Percentiles rank a stretch among this genome's conserved stretches.
These are phyloP conservation scores for Cremastinae sp. DNA, from an alignment of 2,888 invertebrate genomes.

Conservation along the genomic window DNA sequence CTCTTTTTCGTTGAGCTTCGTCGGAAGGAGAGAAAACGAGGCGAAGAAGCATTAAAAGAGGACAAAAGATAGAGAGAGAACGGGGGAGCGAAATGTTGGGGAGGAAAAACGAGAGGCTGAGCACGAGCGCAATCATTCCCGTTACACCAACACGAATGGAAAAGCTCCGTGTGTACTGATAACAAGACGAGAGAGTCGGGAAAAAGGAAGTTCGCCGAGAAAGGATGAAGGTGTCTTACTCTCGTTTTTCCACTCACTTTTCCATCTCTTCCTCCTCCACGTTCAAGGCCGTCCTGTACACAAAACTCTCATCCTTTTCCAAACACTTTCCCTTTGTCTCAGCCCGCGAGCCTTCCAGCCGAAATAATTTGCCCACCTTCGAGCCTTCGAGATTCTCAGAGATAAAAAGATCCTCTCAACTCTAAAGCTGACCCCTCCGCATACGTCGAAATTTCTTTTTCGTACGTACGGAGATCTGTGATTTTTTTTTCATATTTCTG, in stretches of 20 bases:
- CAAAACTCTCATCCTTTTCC: too few species aligned
- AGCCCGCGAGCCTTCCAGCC: too few species aligned
- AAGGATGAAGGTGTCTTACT: slow-evolving; percentile 44
- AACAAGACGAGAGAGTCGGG: neutral
- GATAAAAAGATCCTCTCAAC: too few species aligned
- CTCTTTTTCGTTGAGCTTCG: slow-evolving; percentile 12
- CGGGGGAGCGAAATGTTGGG: neutral
- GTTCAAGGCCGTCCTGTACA: slow-evolving; percentile 5
- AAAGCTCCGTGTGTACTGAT: slow-evolving; percentile 5
- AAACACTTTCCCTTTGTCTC: too few species aligned
- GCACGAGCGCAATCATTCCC: slow-evolving; percentile 11
- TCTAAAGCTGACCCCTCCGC: too few species aligned
- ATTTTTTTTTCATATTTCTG: too few species aligned
- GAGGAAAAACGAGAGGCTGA: neutral
- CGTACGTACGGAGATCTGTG: too few species aligned
- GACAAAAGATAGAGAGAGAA: neutral
- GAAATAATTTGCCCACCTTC: too few species aligned
- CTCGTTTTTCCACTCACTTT: slow-evolving; percentile 13
- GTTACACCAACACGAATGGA: slow-evolving; percentile 13
- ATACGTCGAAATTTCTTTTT: too few species aligned
- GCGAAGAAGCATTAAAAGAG: slow-evolving; percentile 1
- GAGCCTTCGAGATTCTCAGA: too few species aligned
- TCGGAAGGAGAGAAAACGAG: slow-evolving; percentile 9
- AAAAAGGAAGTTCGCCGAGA: slow-evolving; percentile 37
- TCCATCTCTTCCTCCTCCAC: slow-evolving; percentile 7